Evolutionary conservation across 2,113 vertebrate genomes (phyloP).

Genomic region (Pelobates fuscus): DNA sequence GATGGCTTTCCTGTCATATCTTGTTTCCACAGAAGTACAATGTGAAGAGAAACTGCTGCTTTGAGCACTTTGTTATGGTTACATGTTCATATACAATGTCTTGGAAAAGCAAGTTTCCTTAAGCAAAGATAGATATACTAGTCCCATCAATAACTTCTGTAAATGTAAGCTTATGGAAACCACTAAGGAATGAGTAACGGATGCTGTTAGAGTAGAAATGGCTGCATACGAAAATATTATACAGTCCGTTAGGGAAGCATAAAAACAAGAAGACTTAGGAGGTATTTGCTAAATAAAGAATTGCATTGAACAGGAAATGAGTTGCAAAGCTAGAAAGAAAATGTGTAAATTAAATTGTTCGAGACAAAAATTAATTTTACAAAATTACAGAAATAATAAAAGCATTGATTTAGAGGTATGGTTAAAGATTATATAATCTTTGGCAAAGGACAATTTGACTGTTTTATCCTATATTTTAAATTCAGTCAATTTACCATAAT

Average conservation of each 20-base stretch:
- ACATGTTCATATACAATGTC: not conserved
- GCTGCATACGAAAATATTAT: not conserved
- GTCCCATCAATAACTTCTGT: not conserved
- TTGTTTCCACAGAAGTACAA: constrained; percentile 18
- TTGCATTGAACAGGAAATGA: too few species aligned
- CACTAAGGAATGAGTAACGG: not conserved
- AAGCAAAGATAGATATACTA: not conserved
- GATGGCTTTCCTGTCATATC: constrained; percentile 29
- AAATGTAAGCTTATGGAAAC: not conserved
- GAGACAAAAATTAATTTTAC: too few species aligned
- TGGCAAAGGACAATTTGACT: too few species aligned
- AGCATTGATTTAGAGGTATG: too few species aligned
- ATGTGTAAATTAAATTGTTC: too few species aligned
- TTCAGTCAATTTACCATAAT: too few species aligned
- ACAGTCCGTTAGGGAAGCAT: not conserved
- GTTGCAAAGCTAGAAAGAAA: too few species aligned
- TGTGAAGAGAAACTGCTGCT: constrained; percentile 2
- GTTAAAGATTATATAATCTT: too few species aligned
- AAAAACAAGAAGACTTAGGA: not conserved
- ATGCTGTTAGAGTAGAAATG: not conserved
- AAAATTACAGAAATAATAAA: too few species aligned
- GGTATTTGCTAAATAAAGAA: too few species aligned
- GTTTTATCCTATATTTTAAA: too few species aligned
- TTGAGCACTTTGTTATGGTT: not conserved
- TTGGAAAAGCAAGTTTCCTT: not conserved